Conservation (phyloP, 1,140 invertebrate species). For the Calliopsis andreniformis region DNA sequence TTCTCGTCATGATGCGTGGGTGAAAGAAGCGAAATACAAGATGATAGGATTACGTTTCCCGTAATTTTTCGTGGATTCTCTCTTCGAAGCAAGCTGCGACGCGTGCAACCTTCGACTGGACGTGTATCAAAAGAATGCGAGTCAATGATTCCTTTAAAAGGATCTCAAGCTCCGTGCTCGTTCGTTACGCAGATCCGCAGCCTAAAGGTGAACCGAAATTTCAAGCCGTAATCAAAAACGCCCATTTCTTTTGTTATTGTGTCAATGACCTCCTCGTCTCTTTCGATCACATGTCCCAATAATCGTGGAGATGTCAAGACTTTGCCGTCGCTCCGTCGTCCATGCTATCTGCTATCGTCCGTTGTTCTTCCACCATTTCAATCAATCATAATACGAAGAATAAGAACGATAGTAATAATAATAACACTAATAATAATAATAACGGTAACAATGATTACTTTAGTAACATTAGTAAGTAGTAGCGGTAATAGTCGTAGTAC, state of each 20-base stretch:
- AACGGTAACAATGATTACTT: conserved; percentile 20
- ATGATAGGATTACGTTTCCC: background rate
- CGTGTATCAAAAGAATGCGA: conserved; percentile 64
- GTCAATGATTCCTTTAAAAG: conserved; percentile 39
- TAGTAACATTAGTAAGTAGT: conserved; percentile 46
- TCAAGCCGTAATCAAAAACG: background rate
- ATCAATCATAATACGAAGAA: no score
- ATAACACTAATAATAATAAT: background rate
- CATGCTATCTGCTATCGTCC: conserved; percentile 1
- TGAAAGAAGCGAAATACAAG: background rate
- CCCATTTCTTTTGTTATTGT: background rate
- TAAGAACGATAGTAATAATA: background rate
- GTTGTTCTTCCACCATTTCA: background rate
- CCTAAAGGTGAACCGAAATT: background rate
- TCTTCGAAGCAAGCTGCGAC: background rate
- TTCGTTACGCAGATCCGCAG: conserved; percentile 12
- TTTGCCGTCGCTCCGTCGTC: no score
- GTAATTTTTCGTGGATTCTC: background rate
- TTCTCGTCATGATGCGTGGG: background rate
- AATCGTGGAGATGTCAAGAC: no score
- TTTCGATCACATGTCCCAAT: no score
- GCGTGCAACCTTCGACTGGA: conserved; percentile 6
- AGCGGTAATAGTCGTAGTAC: conserved; percentile 40
- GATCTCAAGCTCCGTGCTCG: conserved; percentile 26
- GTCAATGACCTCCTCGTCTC: no score